Base-by-base conservation (phyloP, 2,888 invertebrate genomes). In the Thelaira solivaga region DNA sequence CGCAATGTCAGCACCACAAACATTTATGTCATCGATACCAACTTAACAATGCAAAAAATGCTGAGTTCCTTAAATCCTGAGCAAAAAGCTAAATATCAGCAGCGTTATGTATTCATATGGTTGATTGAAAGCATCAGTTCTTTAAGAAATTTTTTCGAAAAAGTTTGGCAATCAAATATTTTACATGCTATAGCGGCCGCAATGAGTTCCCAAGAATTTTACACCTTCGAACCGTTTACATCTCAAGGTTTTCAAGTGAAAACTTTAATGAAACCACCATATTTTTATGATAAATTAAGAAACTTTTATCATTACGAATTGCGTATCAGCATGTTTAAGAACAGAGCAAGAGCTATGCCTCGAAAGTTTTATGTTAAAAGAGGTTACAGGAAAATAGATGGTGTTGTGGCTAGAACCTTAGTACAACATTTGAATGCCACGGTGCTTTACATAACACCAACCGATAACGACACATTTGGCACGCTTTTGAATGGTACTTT, bases 31-130 rank as follows among this genome's bases (percentile, higher is more conserved):
- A 80, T 86, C 53, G 45, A 83, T 83, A 0, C 34, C 47, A 7
- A 2, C 1, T 4, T 11, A 4, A n/a, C 82, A 3, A 62, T 83
- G 6, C 76, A 62, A 5, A 81, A 82, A 3, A 82, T 86, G 8
- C 6, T 81, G 26, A 18, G 62, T 4, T 80, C 84, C 76, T 26
- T 86, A 18, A 87, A 86, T 82, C 73, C 81, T 1, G 80, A 64
- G 6, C 87, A 86, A 65, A 69, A 57, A 0, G 69, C 73, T 2
- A 86, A 85, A n/a, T 83, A 84, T 4, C 67, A 80, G 2, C 86
- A 86, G 29, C 85, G 84, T 53, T 88, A 87, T 76, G 43, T 86
- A 4, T 84, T 86, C 20, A 53, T 86, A 0, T 88, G 88, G 83
- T 81, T 76, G 3, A 18, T 69, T 13, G 31, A 83, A 0, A 78